Evolutionary conservation across 2,113 vertebrate species (phyloP).

Genomic region (Cebus imitator): DNA sequence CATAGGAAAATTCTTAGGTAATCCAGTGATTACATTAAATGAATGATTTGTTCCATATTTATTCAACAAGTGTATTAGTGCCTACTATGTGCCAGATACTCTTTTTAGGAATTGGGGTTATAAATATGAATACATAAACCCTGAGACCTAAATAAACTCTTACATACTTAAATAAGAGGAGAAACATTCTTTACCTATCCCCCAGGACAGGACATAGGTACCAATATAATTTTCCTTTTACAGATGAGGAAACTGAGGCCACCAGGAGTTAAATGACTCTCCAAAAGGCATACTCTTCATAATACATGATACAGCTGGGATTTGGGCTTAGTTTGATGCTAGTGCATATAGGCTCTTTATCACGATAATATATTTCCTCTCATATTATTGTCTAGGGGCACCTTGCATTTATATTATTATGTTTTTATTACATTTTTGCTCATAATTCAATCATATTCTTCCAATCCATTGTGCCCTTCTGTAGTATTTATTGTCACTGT

Average conservation of each 20-base stretch:
- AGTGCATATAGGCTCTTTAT: neutral
- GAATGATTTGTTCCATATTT: neutral
- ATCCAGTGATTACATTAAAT: neutral
- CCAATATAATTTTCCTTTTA: neutral
- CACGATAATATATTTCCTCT: neutral
- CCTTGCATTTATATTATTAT: neutral
- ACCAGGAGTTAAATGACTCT: neutral
- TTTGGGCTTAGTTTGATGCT: neutral
- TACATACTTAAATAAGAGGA: neutral
- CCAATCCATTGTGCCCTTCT: neutral
- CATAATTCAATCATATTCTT: neutral
- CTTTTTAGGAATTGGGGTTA: neutral
- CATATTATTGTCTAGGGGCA: neutral
- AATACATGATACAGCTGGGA: neutral
- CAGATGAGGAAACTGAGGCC: neutral
- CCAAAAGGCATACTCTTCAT: neutral
- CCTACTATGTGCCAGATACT: neutral
- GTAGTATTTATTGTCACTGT: slow-evolving; percentile 3
- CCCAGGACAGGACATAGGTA: neutral
- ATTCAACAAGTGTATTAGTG: slow-evolving; percentile 12
- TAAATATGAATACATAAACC: neutral
- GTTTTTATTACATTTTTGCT: neutral
- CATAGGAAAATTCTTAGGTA: neutral
- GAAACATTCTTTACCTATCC: neutral
- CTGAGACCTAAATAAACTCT: neutral